phyloP scores from a whole-genome alignment of 2,888 invertebrate genomes.

The Hoplodrina ambigua region DNA sequence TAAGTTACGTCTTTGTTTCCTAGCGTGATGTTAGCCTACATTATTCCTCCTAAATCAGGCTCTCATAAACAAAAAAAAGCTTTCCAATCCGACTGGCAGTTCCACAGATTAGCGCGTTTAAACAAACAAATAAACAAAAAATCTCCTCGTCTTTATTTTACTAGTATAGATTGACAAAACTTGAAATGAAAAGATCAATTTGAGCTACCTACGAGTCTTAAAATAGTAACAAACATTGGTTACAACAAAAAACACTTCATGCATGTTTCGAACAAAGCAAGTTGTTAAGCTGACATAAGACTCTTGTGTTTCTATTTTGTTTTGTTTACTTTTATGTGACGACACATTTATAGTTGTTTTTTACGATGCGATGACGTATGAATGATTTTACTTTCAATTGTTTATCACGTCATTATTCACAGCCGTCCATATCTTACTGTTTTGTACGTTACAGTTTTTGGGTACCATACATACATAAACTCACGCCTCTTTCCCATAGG shows the following conservation, averaged over 20 bases:
- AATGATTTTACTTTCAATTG: constrained; percentile 3
- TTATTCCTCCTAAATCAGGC: too few species aligned
- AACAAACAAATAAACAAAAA: too few species aligned
- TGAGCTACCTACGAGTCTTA: background rate
- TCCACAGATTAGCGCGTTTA: too few species aligned
- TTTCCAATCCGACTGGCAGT: too few species aligned
- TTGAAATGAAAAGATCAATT: too few species aligned
- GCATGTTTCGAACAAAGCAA: constrained; percentile 4
- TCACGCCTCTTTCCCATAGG: too few species aligned
- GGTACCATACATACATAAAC: too few species aligned
- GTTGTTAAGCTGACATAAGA: constrained; percentile 8
- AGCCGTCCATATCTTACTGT: background rate
- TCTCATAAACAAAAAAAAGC: too few species aligned
- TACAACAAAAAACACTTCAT: background rate
- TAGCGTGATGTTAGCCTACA: too few species aligned
- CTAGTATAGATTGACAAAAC: too few species aligned
- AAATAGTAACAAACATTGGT: constrained; percentile 3
- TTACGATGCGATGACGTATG: constrained; percentile 12
- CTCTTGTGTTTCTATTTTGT: background rate
- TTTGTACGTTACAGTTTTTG: background rate
- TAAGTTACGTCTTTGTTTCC: too few species aligned
- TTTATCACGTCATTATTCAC: constrained; percentile 4
- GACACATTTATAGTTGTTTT: constrained; percentile 28
- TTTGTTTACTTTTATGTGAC: constrained; percentile 22
- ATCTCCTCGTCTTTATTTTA: too few species aligned